phyloP scores from a whole-genome alignment of 2,888 invertebrate species.

The Eugnorisma glareosa region DNA sequence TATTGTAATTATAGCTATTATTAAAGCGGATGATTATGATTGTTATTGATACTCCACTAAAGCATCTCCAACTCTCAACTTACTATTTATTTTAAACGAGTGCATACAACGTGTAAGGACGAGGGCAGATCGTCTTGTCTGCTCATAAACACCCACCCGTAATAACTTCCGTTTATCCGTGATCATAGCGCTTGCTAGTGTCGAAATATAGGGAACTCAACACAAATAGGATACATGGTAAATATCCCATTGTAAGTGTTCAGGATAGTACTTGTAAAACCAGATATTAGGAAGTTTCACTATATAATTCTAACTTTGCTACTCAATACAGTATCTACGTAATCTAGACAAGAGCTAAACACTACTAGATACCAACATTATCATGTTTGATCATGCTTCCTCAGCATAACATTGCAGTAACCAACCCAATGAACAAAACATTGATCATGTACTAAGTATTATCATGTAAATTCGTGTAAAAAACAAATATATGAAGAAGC shows the following conservation, averaged over 20 bases:
- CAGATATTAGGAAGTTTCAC: background rate
- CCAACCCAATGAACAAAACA: slow-evolving; percentile 66
- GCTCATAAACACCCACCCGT: background rate
- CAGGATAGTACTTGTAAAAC: background rate
- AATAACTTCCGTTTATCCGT: background rate
- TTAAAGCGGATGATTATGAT: too few species aligned
- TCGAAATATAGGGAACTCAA: background rate
- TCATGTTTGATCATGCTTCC: slow-evolving; percentile 65
- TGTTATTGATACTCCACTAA: too few species aligned
- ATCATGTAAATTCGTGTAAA: too few species aligned
- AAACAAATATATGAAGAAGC: slow-evolving; percentile 59
- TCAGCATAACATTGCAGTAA: slow-evolving; percentile 75
- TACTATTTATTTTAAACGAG: too few species aligned
- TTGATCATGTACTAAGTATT: too few species aligned
- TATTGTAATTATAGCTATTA: too few species aligned
- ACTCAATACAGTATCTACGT: background rate
- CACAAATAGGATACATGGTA: background rate
- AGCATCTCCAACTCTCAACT: too few species aligned
- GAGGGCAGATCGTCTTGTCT: too few species aligned
- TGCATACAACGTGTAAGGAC: too few species aligned
- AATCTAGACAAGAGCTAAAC: background rate
- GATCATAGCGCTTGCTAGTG: background rate
- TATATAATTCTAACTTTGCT: background rate
- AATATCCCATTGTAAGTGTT: too few species aligned
- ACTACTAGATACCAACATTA: background rate